Conservation (phyloP, 2,113 vertebrate species). For the Ptilonorhynchus violaceus region DNA sequence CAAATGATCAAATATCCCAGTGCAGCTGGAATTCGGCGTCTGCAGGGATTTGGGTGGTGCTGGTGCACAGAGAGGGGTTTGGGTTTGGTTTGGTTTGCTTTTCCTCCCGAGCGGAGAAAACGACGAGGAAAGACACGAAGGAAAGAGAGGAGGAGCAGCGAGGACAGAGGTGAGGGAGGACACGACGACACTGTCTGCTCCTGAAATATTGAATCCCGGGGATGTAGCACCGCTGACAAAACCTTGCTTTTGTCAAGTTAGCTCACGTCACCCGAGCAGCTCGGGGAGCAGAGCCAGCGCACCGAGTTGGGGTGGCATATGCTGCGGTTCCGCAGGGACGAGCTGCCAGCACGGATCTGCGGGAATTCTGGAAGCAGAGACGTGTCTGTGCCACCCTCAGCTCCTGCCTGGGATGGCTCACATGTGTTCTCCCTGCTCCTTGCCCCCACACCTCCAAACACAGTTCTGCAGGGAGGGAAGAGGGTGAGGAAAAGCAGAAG, state of each 20-base stretch:
- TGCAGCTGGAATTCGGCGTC: neutral
- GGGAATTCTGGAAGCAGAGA: neutral
- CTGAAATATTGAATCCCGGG: neutral
- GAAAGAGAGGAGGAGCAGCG: neutral
- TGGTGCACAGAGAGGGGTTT: fast-evolving
- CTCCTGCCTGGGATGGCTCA: neutral
- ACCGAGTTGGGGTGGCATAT: constrained; percentile 25
- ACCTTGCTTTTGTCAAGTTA: constrained; percentile 44
- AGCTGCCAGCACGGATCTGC: constrained; percentile 4
- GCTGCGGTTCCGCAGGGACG: constrained; percentile 13
- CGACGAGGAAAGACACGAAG: neutral
- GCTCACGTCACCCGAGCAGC: constrained; percentile 2
- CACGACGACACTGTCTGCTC: neutral
- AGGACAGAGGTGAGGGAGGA: neutral
- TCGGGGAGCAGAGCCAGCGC: neutral
- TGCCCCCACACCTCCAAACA: neutral
- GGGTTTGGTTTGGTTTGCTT: neutral
- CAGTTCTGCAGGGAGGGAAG: neutral
- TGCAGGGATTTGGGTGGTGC: fast-evolving
- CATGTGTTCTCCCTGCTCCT: neutral
- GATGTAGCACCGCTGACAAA: neutral
- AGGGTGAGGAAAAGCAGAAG: neutral
- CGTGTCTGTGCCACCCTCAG: neutral
- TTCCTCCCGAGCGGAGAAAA: neutral
- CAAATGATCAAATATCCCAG: neutral